Conservation (phyloP, 37 sponge, comb jelly and placozoan genomes). For the Oopsacas minuta region DNA sequence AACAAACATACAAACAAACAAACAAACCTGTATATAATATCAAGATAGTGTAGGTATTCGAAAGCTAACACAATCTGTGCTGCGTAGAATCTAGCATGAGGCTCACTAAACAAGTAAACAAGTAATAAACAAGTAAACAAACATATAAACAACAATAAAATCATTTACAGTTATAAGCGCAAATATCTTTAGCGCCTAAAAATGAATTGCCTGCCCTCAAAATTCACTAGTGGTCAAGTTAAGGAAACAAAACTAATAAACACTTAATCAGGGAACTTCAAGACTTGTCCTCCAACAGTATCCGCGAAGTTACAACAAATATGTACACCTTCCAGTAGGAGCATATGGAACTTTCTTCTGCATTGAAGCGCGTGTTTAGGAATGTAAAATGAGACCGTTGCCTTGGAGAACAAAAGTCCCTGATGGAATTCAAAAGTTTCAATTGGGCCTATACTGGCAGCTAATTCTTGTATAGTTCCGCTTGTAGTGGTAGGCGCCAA, state of each 20-base stretch:
- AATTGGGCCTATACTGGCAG: neutral
- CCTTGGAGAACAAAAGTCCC: conserved; percentile 10
- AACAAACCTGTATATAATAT: conserved; percentile 90
- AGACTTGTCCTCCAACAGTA: neutral
- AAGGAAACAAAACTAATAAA: neutral
- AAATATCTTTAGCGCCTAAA: neutral
- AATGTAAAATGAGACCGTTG: neutral
- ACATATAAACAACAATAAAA: neutral
- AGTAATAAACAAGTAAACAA: neutral
- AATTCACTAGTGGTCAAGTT: too few relatives aligned
- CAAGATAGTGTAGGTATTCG: conserved; percentile 91
- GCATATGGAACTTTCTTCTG: neutral
- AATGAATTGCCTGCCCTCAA: too few relatives aligned
- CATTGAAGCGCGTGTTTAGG: conserved; percentile 2
- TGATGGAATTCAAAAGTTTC: neutral
- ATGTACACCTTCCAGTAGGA: neutral
- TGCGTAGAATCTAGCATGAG: conserved; percentile 89
- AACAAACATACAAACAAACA: neutral
- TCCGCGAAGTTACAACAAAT: neutral
- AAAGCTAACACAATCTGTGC: conserved; percentile 94
- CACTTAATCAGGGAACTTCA: neutral
- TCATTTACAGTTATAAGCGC: neutral
- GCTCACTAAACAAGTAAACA: conserved; percentile 25
- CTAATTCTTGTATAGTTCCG: neutral
- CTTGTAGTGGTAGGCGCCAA: conserved; percentile 7